Evolutionary conservation across 2,888 invertebrate genomes (phyloP), one percentile per base, ranked within the genome.

Genomic region (Clitarchus hookeri): DNA sequence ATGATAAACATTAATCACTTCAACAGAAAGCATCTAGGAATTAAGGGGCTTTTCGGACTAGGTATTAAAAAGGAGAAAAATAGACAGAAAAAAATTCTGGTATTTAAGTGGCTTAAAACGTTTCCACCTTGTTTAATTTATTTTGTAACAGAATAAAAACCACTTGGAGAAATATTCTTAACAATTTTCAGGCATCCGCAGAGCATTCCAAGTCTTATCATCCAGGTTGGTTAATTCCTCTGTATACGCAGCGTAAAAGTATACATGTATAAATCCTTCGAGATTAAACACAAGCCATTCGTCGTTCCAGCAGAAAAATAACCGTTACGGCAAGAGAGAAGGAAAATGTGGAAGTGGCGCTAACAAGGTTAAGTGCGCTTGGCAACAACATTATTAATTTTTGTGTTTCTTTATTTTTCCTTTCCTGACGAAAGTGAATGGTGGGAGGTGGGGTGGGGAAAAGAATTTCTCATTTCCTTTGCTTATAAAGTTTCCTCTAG

Each of bases 121-220:
- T 65, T 65, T 65, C 65, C 65, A 65, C 65, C 65, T 65, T 65
- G 65, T 65, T 65, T 65, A 65, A 65, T 65, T 65, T 65, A 65
- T 65, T 65, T 65, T 65, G 19, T 23, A 65, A n/a, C 65, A 65
- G 0, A 23, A 65, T 65, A 65, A 65, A 65, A 65, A 65, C 65
- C 65, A 65, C 65, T 16, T 65, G 65, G 65, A 65, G n/a, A 65
- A 65, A 65, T n/a, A 65, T n/a, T 65, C 65, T 65, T 65, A 65
- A 65, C 19, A n/a, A 65, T 65, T 65, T 65, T 65, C n/a, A 65
- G 65, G 13, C 65, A 65, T 65, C 65, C 0, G 65, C 16, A 23
- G 65, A 65, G 65, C 8, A 16, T n/a, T 65, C 65, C 65, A n/a
- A 65, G 65, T 65, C 23, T 65, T 65, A 65, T 65, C 65, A 65